Evolutionary conservation across 2,888 invertebrate species (phyloP), one percentile per base, ranked within the genome.

Genomic region (Perithous albicinctus): DNA sequence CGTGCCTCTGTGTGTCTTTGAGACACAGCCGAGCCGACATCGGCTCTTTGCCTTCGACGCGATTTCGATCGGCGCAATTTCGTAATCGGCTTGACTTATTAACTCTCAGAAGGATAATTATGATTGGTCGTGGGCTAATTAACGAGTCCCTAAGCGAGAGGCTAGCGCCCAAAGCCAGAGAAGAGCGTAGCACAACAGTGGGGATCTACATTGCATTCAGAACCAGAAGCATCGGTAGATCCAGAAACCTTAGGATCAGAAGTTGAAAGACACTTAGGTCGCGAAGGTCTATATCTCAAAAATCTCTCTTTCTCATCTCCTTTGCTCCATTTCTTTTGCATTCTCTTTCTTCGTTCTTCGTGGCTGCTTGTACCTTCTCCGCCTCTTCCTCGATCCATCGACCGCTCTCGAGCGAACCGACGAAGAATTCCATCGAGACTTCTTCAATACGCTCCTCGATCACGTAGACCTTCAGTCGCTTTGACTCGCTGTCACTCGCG

Each of bases 71-170:
- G 61, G 72, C 67, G 69, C 48, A 83, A 85, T 86, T 87, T 84
- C 81, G 80, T 87, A 88, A 89, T 88, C 82, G 75, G 56, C 63
- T 59, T 85, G 88, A 87, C 87, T 88, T 87, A 86, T 89, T 89
- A 89, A 87, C 86, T 85, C 74, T 77, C 79, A 48, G 70, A 77
- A 82, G 85, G 87, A 85, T 89, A 89, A 89, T 89, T 89, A 88
- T 86, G 87, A 88, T 86, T 84, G 86, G 85, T 82, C 77, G 81
- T 82, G 82, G 85, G 86, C 86, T 87, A 89, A 89, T 89, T 89
- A 89, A 88, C 88, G 82, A 84, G 75, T 82, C 80, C 85, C 84
- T 77, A 76, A 79, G 82, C 78, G 79, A 75, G 74, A 77, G 76
- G 64, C 72, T 67, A 67, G 54, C 70, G 48, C 67, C 73, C 63